These are phyloP conservation scores for Lepus americanus DNA, from an alignment of 2,113 vertebrate genomes.

Conservation along the genomic window DNA sequence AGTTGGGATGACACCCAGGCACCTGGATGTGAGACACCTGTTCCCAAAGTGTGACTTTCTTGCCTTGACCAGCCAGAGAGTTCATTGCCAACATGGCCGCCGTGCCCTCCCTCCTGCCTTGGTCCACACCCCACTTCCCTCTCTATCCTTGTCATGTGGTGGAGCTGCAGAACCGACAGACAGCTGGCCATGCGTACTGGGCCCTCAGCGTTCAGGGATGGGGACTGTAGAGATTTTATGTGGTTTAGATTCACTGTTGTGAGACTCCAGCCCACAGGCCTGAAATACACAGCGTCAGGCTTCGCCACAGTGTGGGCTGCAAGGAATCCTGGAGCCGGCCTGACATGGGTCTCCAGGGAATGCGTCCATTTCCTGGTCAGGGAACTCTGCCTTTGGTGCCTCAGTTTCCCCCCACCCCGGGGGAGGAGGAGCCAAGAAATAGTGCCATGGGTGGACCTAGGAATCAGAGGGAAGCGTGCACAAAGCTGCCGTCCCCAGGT, in stretches of 20 bases:
- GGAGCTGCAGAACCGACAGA: neutral
- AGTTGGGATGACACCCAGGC: too few relatives aligned
- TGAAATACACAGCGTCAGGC: neutral
- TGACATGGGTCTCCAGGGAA: neutral
- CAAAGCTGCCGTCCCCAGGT: neutral
- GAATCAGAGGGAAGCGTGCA: neutral
- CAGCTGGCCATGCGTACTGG: fast-evolving
- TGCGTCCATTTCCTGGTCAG: neutral
- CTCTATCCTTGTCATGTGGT: neutral
- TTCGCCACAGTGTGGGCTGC: neutral
- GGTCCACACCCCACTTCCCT: neutral
- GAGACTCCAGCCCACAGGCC: neutral
- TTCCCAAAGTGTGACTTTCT: neutral
- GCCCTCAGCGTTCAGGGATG: neutral
- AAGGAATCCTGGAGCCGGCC: neutral
- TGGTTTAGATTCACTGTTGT: neutral
- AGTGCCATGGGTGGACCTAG: neutral
- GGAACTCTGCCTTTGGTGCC: neutral
- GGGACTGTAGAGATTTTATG: neutral
- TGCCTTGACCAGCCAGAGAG: neutral
- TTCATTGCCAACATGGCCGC: neutral
- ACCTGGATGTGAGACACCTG: too few relatives aligned
- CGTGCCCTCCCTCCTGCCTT: neutral
- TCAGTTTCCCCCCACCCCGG: neutral
- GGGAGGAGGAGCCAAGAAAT: fast-evolving